phyloP scores from a whole-genome alignment of 1,140 invertebrate genomes.

The Bombus difficillimus region DNA sequence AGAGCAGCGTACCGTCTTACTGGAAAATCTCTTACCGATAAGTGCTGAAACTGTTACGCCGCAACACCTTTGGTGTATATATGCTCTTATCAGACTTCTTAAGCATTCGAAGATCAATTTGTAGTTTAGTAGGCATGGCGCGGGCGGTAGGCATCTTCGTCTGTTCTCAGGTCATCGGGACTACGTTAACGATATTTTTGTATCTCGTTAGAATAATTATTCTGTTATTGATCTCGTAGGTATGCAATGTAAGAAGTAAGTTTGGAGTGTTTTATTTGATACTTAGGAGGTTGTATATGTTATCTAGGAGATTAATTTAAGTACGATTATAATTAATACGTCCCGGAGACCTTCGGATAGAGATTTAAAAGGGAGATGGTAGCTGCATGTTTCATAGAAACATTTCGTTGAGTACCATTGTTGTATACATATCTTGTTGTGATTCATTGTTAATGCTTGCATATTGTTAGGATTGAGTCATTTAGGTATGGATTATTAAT shows the following conservation, averaged over 20 bases:
- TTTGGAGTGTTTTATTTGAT: not conserved
- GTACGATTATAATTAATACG: not conserved
- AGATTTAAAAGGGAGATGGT: slow-evolving; percentile 79
- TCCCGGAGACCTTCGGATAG: slow-evolving; percentile 68
- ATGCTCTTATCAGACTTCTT: slow-evolving; percentile 53
- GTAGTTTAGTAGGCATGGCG: slow-evolving; percentile 67
- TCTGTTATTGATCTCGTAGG: not conserved
- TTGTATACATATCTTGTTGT: slow-evolving; percentile 83
- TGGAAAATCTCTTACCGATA: slow-evolving; percentile 78
- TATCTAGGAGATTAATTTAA: not conserved
- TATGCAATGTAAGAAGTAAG: not conserved
- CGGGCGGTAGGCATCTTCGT: slow-evolving; percentile 58
- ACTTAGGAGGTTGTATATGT: not conserved
- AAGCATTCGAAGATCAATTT: slow-evolving; percentile 52
- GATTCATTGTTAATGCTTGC: slow-evolving; percentile 84
- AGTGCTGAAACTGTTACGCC: slow-evolving; percentile 57
- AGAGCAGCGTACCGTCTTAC: slow-evolving; percentile 76
- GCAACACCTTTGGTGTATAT: slow-evolving; percentile 49
- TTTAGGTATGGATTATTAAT: slow-evolving; percentile 83
- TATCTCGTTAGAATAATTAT: not conserved
- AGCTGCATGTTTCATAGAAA: slow-evolving; percentile 80
- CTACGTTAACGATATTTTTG: slow-evolving; percentile 9
- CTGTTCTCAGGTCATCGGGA: slow-evolving; percentile 67
- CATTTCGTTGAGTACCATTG: slow-evolving; percentile 81
- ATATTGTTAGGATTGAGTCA: slow-evolving; percentile 84